A percentile compares a stretch with the other conserved stretches of the same genome.
These are phyloP conservation scores for Manacus vitellinus DNA, from an alignment of 2,113 vertebrate genomes.

Conservation along the genomic window DNA sequence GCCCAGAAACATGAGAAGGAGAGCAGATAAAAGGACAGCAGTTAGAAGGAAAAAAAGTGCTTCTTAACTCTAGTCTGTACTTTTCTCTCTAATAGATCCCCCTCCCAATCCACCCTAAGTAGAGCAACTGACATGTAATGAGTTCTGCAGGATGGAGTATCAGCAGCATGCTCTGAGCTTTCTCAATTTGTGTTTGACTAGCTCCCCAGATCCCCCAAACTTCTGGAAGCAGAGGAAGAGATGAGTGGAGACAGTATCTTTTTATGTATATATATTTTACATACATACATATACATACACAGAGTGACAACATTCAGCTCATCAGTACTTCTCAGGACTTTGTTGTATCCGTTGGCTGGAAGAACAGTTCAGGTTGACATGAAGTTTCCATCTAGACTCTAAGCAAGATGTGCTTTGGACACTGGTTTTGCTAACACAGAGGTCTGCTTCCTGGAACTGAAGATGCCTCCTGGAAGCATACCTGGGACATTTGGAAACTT, in stretches of 20 bases:
- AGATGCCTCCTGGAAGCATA: slow-evolving; percentile 49
- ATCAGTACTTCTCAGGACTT: not conserved
- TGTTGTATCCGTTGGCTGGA: not conserved
- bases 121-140: slow-evolving; percentile 34
- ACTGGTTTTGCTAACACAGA: not conserved
- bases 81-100: slow-evolving; percentile 37
- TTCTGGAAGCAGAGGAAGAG: not conserved
- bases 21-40: slow-evolving; percentile 51
- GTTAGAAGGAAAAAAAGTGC: slow-evolving; percentile 25
- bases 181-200: not conserved
- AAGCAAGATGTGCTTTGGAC: slow-evolving; percentile 21
- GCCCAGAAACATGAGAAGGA: slow-evolving; percentile 29
- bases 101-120: not conserved
- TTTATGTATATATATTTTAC: not conserved
- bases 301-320: not conserved
- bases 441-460: slow-evolving; percentile 38
- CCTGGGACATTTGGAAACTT: slow-evolving; percentile 55
- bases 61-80: slow-evolving; percentile 57
- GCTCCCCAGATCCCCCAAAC: not conserved
- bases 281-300: not conserved
- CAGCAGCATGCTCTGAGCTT: not conserved
- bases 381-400: slow-evolving; percentile 34
- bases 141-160: slow-evolving; percentile 29
- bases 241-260: not conserved
- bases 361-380: not conserved